These are phyloP conservation scores for Numenius arquata DNA, from an alignment of 2,113 vertebrate species.

Conservation along the genomic window DNA sequence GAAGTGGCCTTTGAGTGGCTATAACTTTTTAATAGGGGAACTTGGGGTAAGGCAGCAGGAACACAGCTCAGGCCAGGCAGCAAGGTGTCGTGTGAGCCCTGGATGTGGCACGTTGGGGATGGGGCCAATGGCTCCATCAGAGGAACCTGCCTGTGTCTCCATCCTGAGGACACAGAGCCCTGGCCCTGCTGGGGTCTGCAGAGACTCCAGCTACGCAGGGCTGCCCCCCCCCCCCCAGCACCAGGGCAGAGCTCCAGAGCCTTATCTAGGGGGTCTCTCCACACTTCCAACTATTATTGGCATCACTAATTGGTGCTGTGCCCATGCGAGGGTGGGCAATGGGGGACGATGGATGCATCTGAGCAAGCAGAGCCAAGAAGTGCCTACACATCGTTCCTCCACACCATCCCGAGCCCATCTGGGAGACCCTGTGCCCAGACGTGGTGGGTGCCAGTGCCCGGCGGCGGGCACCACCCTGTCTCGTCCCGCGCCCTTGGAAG, in stretches of 20 bases:
- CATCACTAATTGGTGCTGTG: accelerated
- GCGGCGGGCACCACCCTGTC: not conserved
- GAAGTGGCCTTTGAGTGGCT: slow-evolving; percentile 49
- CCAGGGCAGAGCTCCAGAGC: not conserved
- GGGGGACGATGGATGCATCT: not conserved
- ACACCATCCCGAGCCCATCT: not conserved
- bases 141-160: not conserved
- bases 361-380: not conserved
- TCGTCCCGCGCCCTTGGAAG: not conserved
- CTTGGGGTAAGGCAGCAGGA: not conserved
- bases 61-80: accelerated
- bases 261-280: not conserved
- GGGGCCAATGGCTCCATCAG: not conserved
- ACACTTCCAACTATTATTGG: not conserved
- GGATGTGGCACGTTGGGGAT: accelerated
- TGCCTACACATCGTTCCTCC: accelerated
- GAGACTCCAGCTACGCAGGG: accelerated
- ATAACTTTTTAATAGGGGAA: not conserved
- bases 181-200: accelerated
- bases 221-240: not conserved
- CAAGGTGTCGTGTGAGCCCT: not conserved
- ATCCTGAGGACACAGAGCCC: accelerated
- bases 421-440: not conserved
- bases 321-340: accelerated
- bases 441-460: accelerated